Evolutionary conservation across 1,140 invertebrate genomes (phyloP).

Genomic region (Lepidotrigona ventralis): DNA sequence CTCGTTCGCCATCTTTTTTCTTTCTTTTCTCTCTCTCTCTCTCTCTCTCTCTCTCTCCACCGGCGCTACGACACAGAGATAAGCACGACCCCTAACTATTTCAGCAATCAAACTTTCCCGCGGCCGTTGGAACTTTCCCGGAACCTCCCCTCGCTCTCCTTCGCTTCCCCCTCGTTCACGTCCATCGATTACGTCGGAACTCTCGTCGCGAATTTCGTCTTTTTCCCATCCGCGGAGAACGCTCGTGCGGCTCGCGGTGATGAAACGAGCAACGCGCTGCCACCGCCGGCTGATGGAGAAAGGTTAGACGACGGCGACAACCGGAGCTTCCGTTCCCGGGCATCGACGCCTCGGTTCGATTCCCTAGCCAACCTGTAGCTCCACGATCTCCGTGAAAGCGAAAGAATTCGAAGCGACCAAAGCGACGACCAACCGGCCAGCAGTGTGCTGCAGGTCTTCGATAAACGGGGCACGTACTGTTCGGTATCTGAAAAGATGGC

Average conservation of each 20-base stretch:
- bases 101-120: slow-evolving; percentile 72
- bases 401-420: slow-evolving; percentile 30
- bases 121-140: slow-evolving; percentile 58
- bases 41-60: background rate
- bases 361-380: slow-evolving; percentile 56
- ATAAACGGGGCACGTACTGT: background rate
- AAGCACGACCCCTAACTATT: slow-evolving; percentile 69
- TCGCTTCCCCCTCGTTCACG: background rate
- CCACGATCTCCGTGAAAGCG: background rate
- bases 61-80: slow-evolving; percentile 53
- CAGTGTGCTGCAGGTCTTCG: background rate
- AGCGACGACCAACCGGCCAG: background rate
- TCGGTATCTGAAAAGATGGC: too few relatives aligned
- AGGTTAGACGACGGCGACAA: background rate
- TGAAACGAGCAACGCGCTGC: slow-evolving; percentile 26
- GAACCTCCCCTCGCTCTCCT: background rate
- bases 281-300: background rate
- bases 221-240: background rate
- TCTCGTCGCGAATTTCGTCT: too few relatives aligned
- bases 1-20: background rate
- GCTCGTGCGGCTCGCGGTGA: background rate
- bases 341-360: background rate
- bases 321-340: background rate
- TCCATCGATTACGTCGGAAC: too few relatives aligned
- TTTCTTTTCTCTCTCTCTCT: background rate